phyloP scores from a whole-genome alignment of 1,140 invertebrate species.

The Meloidogyne floridensis region DNA sequence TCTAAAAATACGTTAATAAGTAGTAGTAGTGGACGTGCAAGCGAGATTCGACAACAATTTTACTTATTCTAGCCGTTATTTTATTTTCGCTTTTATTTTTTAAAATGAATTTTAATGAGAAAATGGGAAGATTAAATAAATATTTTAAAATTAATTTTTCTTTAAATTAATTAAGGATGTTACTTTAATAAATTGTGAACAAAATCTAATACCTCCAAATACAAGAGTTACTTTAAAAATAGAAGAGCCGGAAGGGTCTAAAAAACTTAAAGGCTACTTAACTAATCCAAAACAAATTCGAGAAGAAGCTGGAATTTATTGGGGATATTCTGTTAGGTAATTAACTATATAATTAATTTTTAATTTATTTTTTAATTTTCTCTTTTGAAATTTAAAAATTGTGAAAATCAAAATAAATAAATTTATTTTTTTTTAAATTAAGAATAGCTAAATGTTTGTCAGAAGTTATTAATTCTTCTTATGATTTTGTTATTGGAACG shows the following conservation, averaged over 20 bases:
- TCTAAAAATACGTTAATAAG: no score
- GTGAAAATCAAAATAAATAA: no score
- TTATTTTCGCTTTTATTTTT: no score
- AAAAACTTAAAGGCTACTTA: slow-evolving; percentile 75
- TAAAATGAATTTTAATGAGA: no score
- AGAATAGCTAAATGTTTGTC: slow-evolving; percentile 80
- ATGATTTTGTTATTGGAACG: slow-evolving; percentile 81
- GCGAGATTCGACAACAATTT: no score
- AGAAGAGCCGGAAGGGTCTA: slow-evolving; percentile 9
- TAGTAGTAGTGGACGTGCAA: no score
- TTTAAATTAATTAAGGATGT: background rate
- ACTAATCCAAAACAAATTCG: slow-evolving; percentile 79
- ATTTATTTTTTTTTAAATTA: no score
- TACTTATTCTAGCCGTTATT: no score
- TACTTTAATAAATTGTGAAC: slow-evolving; percentile 21
- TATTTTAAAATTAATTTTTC: background rate
- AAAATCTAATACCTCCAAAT: background rate
- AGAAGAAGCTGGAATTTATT: slow-evolving; percentile 81
- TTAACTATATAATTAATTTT: background rate
- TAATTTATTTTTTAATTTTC: background rate
- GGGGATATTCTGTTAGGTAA: slow-evolving; percentile 80
- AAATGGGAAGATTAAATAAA: no score
- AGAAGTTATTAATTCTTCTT: slow-evolving; percentile 79
- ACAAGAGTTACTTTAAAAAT: slow-evolving; percentile 29
- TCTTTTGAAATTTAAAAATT: background rate